Conservation (phyloP, 1,140 invertebrate species). For the Leguminivora glycinivorella region DNA sequence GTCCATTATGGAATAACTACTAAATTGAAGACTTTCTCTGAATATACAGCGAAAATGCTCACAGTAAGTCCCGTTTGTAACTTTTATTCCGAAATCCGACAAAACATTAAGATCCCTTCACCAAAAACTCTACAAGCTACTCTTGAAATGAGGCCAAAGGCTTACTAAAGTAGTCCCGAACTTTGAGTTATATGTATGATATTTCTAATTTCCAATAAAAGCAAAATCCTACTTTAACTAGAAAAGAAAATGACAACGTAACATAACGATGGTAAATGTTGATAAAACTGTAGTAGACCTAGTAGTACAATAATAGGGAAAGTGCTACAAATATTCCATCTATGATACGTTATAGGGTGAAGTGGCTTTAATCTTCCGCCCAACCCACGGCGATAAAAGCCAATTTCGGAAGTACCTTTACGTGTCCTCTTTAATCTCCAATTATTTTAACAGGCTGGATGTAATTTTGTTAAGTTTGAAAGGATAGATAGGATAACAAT, state of each 20-base stretch:
- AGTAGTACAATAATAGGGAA: background rate
- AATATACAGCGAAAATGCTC: background rate
- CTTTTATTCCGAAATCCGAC: too few species aligned
- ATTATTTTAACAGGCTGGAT: background rate
- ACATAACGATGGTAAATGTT: background rate
- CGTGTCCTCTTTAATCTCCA: constrained; percentile 5
- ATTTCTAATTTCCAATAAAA: background rate
- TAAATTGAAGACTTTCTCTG: background rate
- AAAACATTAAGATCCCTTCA: too few species aligned
- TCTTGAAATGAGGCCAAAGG: too few species aligned
- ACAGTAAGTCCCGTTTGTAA: too few species aligned
- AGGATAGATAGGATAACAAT: too few species aligned
- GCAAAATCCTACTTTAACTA: background rate
- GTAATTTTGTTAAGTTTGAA: too few species aligned
- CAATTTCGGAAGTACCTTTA: background rate
- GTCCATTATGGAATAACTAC: background rate
- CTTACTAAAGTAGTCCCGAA: too few species aligned
- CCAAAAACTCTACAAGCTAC: too few species aligned
- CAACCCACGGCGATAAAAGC: background rate
- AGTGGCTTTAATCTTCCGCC: background rate
- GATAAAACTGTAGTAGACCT: too few species aligned
- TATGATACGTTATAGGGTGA: background rate
- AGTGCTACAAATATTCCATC: background rate
- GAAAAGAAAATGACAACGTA: background rate
- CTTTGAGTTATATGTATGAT: too few species aligned